Evolutionary conservation across 2,113 vertebrate genomes (phyloP), one percentile per base, ranked within the genome.

Genomic region (Rhabdornis inornatus): DNA sequence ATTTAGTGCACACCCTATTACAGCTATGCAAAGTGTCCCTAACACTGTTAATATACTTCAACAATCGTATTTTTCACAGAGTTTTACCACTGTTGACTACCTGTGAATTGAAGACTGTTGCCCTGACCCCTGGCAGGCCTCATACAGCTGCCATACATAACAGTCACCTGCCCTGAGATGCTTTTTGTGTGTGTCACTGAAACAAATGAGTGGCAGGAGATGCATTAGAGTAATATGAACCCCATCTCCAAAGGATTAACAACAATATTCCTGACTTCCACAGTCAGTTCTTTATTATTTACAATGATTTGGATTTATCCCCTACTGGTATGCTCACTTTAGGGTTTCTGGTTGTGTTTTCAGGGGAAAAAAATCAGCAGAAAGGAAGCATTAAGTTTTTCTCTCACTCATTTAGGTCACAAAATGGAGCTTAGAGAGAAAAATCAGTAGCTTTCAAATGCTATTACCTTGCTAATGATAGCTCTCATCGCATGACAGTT

Each of bases 391-490:
- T 69, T 95, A 93, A 90, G 57, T 92, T 96, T 95, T 87, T 60
- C 76, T 80, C 90, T 95, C 94, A 90, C 88, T 97, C 96, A 95
- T 98, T 98, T 97, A 95, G 92, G 94, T 96, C 95, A 96, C 94
- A 97, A 97, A 97, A 90, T 80, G 83, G 88, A 97, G 84, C 87
- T 78, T 89, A 96, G 96, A 97, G 90, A 95, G 96, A 92, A 96
- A 96, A 97, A 98, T 96, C 97, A 96, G 97, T 94, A 96, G 97
- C 96, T 97, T 98, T 97, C 97, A 97, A 97, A 98, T 15, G 56
- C 95, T 98, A 97, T 98, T 98, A 98, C 97, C 97, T 97, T 96
- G 92, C 97, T 98, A 98, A 98, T 98, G 97, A 97, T 96, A 97
- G 97, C 96, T 96, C 95, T 95, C 95, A 95, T 96, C 10, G 64